Evolutionary conservation across 1,140 invertebrate species (phyloP), one percentile per base, ranked within the genome.

Genomic region (Diabrotica undecimpunctata): DNA sequence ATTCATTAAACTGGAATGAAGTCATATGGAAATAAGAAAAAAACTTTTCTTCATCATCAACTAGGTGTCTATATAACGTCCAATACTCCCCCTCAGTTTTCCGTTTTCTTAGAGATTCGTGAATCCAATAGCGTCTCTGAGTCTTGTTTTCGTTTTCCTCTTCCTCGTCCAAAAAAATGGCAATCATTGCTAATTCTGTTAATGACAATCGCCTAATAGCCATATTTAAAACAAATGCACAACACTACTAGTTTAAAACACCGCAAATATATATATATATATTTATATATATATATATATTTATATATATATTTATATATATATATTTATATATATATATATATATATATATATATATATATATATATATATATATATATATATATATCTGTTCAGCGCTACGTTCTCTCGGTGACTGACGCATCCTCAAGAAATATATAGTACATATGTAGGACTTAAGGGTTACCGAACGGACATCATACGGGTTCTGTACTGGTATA

Each of bases 111-210:
- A 54, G 5, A 38, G 61, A 7, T 9, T 62, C 52, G 36, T 54
- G 61, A 36, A 62, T 54, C 61, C 61, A 62, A 52, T 62, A 62
- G 37, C 61, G 61, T 62, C 61, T 14, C 37, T 11, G 53, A 12
- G n/a, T 11, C 37, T 62, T 62, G 53, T 36, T 6, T 5, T 35
- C 11, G 14, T 62, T 13, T 54, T 55, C 53, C 5, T 62, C 61
- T 14, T 54, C 52, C 13, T 62, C 53, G 12, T 54, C 51, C 61
- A 62, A 62, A 53, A 75, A 80, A 59, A 79, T 81, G 35, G n/a
- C 52, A 51, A 58, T 52, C 12, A 13, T 41, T 36, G 12, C 11
- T 6, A 57, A 1, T 35, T n/a, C 7, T 38, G 12, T 41, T 10
- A 41, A 0, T 7, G 39, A 7, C 10, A 41, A 41, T 41, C 39